Evolutionary conservation across 1,140 invertebrate species (phyloP), one percentile per base, ranked within the genome.

Genomic region (Hycleus cichorii): DNA sequence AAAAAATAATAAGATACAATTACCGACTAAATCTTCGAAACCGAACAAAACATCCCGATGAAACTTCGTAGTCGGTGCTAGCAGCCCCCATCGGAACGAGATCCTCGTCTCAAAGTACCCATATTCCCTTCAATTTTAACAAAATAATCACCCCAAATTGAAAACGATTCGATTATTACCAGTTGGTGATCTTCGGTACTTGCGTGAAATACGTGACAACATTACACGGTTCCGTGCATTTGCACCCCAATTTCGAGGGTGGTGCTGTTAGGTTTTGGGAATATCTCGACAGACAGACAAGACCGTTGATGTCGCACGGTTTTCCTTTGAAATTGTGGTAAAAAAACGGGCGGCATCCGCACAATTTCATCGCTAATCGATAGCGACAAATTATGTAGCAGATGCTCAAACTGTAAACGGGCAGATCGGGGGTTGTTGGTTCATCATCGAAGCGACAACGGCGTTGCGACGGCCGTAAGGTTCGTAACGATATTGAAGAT

Each of bases 11-110:
- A 26, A 4, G 3, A 8, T n/a, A 42, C 3, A 32, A 10, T 54
- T 62, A 79, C 78, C 79, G 3, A 80, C 71, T 11, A 83, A 67
- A 64, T 81, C 80, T 61, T 81, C 77, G 58, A 81, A 78, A 57
- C 78, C 75, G 67, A 81, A 83, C 0, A 83, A 73, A 4, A 83
- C 77, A 58, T 81, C 76, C 45, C 81, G 70, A 11, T 73, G 74
- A 62, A 78, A 77, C 42, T 80, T 67, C 3, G 74, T 75, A 2
- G 74, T 71, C 0, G 78, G 77, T 1, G 73, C 69, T 11, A 77
- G 64, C 9, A 79, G 59, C 0, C 68, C 69, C 68, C 68, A 69
- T 39, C 68, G 53, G 51, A 68, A 70, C 24, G 63, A 68, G 8
- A 68, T 65, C 56, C 66, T 65, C 60, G 67, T 63, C 47, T 68